Evolutionary conservation across 2,888 invertebrate species (phyloP).

Genomic region (Apamea epomidion): DNA sequence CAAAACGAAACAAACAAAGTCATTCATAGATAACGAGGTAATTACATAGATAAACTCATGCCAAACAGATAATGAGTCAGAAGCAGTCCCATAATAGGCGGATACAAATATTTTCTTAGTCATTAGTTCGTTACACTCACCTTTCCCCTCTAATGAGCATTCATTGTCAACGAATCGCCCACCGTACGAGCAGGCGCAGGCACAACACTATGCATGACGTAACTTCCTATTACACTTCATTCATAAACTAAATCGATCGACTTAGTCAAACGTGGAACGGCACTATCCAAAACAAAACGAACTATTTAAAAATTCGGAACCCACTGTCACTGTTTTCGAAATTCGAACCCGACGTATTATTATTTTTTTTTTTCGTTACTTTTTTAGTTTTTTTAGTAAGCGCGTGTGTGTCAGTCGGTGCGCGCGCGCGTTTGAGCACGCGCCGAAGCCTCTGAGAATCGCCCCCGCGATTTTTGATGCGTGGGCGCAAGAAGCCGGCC

Average conservation of each 20-base stretch:
- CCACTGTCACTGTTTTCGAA: constrained; percentile 65
- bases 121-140: constrained; percentile 82
- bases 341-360: constrained; percentile 64
- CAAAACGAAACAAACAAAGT: constrained; percentile 8
- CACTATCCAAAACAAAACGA: constrained; percentile 68
- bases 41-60: constrained; percentile 6
- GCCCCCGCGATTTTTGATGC: constrained; percentile 88
- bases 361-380: constrained; percentile 68
- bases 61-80: constrained; percentile 28
- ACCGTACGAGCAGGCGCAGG: constrained; percentile 79
- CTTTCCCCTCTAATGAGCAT: constrained; percentile 88
- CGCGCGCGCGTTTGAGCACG: constrained; percentile 88
- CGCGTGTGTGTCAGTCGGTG: constrained; percentile 86
- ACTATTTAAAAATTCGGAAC: constrained; percentile 59
- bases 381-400: constrained; percentile 69
- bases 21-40: background rate
- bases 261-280: constrained; percentile 69
- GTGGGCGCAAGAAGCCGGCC: constrained; percentile 84
- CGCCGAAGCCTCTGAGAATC: constrained; percentile 85
- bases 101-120: constrained; percentile 74
- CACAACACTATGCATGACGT: constrained; percentile 90
- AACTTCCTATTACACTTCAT: constrained; percentile 88
- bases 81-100: constrained; percentile 28
- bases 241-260: constrained; percentile 84
- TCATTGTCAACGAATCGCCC: constrained; percentile 86